Evolutionary conservation across 2,888 invertebrate genomes (phyloP).

Genomic region (Sminthurinus aureus): DNA sequence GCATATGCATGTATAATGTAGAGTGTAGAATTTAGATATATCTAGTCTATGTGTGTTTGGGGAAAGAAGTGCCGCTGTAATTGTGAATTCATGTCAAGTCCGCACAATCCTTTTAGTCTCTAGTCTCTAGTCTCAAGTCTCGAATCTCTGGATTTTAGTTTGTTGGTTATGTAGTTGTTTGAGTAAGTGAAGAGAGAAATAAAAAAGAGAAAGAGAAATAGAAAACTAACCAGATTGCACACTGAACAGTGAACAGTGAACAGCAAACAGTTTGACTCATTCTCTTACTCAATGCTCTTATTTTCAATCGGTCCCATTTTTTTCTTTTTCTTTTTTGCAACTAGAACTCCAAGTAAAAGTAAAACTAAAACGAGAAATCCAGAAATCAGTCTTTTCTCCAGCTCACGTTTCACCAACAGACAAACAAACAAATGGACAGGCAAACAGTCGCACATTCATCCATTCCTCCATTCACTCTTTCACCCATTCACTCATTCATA

Average conservation of each 20-base stretch:
- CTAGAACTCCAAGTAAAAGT: not conserved
- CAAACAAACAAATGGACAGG: not conserved
- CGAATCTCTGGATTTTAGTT: too few species aligned
- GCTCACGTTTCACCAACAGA: constrained; percentile 12
- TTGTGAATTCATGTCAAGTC: constrained; percentile 27
- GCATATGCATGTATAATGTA: not conserved
- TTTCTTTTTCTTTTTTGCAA: not conserved
- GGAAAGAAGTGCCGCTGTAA: not conserved
- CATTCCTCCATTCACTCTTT: too few species aligned
- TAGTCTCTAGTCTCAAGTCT: not conserved
- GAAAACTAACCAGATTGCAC: constrained; percentile 20
- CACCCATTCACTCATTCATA: too few species aligned
- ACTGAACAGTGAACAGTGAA: too few species aligned
- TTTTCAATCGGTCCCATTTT: not conserved
- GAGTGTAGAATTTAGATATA: not conserved
- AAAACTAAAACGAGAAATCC: not conserved
- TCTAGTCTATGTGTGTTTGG: not conserved
- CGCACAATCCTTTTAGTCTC: not conserved
- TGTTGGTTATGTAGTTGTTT: constrained; percentile 1
- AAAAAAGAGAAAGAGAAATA: not conserved
- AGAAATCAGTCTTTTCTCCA: not conserved
- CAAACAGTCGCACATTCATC: not conserved
- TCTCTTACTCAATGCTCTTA: not conserved
- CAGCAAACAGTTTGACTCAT: constrained; percentile 13
- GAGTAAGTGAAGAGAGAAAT: not conserved